A percentile compares a stretch with the other conserved stretches of the same genome.
Conservation (phyloP, 2,888 invertebrate genomes). For the Neocrepidodera transversa region DNA sequence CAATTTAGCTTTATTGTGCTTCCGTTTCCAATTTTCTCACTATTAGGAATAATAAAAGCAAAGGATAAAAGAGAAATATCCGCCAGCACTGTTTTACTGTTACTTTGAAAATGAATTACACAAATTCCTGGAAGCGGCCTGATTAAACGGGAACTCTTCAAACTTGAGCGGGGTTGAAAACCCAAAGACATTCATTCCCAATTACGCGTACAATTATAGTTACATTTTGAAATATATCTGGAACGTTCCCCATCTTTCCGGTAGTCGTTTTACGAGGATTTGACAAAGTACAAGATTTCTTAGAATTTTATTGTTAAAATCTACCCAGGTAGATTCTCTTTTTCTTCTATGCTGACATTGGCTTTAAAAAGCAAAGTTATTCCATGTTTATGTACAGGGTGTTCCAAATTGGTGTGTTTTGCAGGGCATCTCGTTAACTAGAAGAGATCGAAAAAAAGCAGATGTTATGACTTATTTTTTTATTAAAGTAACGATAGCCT, state of each 20-base stretch:
- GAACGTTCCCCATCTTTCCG: conserved; percentile 8
- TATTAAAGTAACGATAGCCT: too few relatives aligned
- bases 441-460: too few relatives aligned
- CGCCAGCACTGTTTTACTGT: conserved; percentile 20
- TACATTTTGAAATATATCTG: conserved; percentile 24
- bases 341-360: too few relatives aligned
- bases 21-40: background rate
- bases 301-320: too few relatives aligned
- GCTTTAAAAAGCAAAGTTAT: too few relatives aligned
- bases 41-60: background rate
- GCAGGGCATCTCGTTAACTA: too few relatives aligned
- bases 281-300: conserved; percentile 14
- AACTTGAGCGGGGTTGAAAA: conserved; percentile 21
- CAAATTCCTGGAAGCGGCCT: conserved; percentile 28
- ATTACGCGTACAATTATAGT: conserved; percentile 27
- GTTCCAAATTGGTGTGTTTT: too few relatives aligned
- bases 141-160: conserved; percentile 31
- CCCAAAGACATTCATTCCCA: conserved; percentile 31
- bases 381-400: too few relatives aligned
- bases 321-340: too few relatives aligned
- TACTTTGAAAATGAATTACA: conserved; percentile 29
- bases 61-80: conserved; percentile 3
- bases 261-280: background rate
- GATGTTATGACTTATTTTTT: too few relatives aligned
- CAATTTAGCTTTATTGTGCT: too few relatives aligned